Conservation (phyloP, 2,888 invertebrate genomes). For the Tortrix viridana region DNA sequence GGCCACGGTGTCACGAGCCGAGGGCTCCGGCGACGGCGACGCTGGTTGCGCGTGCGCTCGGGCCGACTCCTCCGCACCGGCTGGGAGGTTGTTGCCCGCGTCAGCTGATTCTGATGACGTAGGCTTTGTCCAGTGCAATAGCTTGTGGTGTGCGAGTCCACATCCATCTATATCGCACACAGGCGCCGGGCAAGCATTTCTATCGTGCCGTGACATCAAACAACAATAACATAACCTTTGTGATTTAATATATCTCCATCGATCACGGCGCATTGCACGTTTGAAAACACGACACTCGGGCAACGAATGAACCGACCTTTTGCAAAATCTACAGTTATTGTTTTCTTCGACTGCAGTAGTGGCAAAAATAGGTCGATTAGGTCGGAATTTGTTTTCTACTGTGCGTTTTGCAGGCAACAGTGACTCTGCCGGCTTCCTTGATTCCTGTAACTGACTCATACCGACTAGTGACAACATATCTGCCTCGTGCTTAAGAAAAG, state of each 20-base stretch:
- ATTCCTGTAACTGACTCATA: neutral
- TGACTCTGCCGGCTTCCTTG: neutral
- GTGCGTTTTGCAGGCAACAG: neutral
- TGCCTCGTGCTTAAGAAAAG: slow-evolving; percentile 38
- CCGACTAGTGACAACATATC: slow-evolving; percentile 29
- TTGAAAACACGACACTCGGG: slow-evolving; percentile 38
- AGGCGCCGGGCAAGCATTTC: too few species aligned
- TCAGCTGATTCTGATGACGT: neutral
- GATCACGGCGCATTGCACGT: slow-evolving; percentile 39
- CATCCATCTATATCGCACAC: slow-evolving; percentile 36
- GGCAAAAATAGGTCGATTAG: slow-evolving; percentile 12
- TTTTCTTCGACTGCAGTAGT: neutral
- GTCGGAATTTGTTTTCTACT: slow-evolving; percentile 7
- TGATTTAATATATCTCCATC: slow-evolving; percentile 36
- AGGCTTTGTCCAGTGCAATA: slow-evolving; percentile 36
- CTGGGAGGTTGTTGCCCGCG: neutral
- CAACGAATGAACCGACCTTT: slow-evolving; percentile 18
- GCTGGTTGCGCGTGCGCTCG: slow-evolving; percentile 4
- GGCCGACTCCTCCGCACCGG: slow-evolving; percentile 5
- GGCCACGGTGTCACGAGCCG: slow-evolving; percentile 5
- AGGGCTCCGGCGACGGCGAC: neutral
- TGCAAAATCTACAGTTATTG: slow-evolving; percentile 24
- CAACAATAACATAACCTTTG: slow-evolving; percentile 31
- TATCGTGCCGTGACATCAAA: slow-evolving; percentile 8
- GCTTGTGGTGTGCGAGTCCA: slow-evolving; percentile 36